Conservation (phyloP, 2,113 vertebrate genomes). For the Myanophis thanlyinensis region DNA sequence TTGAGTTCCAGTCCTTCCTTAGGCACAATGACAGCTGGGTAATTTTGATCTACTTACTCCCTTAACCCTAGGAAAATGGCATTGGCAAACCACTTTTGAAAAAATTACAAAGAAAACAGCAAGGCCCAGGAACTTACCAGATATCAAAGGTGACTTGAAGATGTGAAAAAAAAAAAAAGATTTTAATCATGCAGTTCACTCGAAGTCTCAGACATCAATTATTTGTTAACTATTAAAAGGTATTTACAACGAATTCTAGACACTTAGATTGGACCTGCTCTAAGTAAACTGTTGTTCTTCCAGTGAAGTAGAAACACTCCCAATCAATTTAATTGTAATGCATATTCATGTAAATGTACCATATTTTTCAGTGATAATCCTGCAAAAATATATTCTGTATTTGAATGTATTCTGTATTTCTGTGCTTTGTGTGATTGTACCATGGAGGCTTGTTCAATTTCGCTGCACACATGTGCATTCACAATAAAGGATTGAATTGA, state of each 20-base stretch:
- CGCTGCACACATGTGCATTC: too few relatives aligned
- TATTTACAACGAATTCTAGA: not conserved
- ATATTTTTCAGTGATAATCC: not conserved
- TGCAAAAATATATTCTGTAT: too few relatives aligned
- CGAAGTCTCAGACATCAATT: not conserved
- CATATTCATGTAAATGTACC: not conserved
- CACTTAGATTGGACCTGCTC: not conserved
- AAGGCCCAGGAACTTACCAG: not conserved
- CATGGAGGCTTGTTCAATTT: too few relatives aligned
- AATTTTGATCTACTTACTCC: not conserved
- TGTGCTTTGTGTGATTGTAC: too few relatives aligned
- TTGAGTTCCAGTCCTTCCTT: not conserved
- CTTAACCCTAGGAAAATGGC: not conserved
- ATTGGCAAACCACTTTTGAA: not conserved
- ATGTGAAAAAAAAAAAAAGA: not conserved
- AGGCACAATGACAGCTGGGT: not conserved
- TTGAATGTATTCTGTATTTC: too few relatives aligned
- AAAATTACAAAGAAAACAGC: not conserved
- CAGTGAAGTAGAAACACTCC: not conserved
- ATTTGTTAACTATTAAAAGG: not conserved
- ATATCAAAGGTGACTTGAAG: not conserved
- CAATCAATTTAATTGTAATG: not conserved
- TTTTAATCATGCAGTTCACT: not conserved
- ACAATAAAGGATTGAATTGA: too few relatives aligned
- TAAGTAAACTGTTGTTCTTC: not conserved